Evolutionary conservation across 2,888 invertebrate species (phyloP), one percentile per base, ranked within the genome.

Genomic region (Anoplius nigerrimus): DNA sequence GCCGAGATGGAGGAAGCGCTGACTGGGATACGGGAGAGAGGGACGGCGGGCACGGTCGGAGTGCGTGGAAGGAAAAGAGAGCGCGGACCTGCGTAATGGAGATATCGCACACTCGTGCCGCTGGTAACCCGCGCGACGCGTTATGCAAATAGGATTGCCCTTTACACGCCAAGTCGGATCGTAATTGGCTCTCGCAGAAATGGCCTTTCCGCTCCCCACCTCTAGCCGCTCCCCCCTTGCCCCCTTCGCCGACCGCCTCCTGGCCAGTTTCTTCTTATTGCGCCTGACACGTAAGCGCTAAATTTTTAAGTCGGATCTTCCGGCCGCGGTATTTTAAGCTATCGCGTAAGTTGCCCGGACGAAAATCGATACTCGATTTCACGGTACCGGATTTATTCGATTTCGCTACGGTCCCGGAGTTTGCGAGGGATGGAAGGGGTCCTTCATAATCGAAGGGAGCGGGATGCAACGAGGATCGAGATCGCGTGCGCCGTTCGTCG

Each of bases 61-160:
- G 34, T 51, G 62, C 57, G 51, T 53, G 63, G 61, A 45, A 65
- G 24, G n/a, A 61, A 70, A 55, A 24, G 52, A 15, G 57, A 66
- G 58, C 62, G 74, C 69, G 68, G 78, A n/a, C n/a, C n/a, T 61
- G 69, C 79, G 84, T 85, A 87, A 87, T 87, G 82, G 78, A 86
- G 84, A 84, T 87, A 85, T 85, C 84, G 76, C 71, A 48, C 48
- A 18, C 48, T 58, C 45, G 58, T 43, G 58, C 42, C 43, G 43
- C n/a, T 22, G 43, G 75, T 74, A 76, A 80, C 73, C 74, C 75
- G 75, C 71, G 78, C 80, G 79, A 80, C 82, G 80, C 84, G 77
- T 83, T 86, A 87, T 87, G 86, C 84, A 86, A 87, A 88, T 88
- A 83, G 77, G 78, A 82, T 84, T 80, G 79, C 80, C 79, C 79